Evolutionary conservation across 2,888 invertebrate genomes (phyloP).

Genomic region (Gerris lacustris): DNA sequence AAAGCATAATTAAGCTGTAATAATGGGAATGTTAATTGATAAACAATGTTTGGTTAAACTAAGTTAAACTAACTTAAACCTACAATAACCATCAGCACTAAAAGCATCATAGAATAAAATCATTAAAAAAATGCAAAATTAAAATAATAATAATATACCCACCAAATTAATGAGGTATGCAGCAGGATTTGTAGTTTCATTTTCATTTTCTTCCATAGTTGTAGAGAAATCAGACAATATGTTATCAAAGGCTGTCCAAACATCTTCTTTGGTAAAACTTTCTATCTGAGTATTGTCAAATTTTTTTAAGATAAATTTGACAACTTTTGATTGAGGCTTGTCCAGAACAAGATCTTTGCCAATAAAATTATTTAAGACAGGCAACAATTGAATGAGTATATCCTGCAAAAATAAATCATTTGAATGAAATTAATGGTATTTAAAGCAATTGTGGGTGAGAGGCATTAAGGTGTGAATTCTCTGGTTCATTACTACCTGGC

Average conservation of each 20-base stretch:
- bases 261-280: constrained; percentile 20
- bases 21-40: too few species aligned
- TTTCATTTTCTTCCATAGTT: constrained; percentile 10
- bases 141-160: neutral
- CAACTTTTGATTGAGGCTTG: constrained; percentile 15
- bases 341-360: constrained; percentile 15
- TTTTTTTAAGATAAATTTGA: constrained; percentile 39
- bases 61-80: too few species aligned
- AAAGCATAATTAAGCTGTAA: too few species aligned
- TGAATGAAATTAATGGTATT: too few species aligned
- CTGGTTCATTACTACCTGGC: too few species aligned
- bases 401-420: constrained; percentile 16
- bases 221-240: constrained; percentile 25
- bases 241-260: constrained; percentile 26
- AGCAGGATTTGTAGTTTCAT: constrained; percentile 38
- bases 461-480: too few species aligned
- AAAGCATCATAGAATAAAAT: too few species aligned
- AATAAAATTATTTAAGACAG: constrained; percentile 24
- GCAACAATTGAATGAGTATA: constrained; percentile 25
- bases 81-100: too few species aligned
- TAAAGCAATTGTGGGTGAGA: too few species aligned
- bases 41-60: too few species aligned
- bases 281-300: constrained; percentile 42
- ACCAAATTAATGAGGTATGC: constrained; percentile 13
- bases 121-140: too few species aligned